Evolutionary conservation across 2,888 invertebrate species (phyloP).

Genomic region (Xanthia togata): DNA sequence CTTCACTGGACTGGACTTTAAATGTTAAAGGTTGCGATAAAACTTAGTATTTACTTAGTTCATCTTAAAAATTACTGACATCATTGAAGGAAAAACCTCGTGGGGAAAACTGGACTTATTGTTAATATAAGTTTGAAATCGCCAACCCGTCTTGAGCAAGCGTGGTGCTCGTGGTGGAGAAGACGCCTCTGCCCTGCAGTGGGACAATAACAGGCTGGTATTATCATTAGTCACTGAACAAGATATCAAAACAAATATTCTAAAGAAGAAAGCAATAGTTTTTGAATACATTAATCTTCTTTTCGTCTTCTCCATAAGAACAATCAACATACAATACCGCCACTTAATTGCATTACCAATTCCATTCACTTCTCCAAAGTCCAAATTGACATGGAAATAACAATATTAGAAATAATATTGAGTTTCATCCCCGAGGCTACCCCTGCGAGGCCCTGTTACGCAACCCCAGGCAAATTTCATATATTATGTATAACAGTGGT

Average conservation of each 20-base stretch:
- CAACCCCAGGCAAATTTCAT: slow-evolving; percentile 58
- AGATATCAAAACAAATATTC: neutral
- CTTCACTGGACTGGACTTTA: neutral
- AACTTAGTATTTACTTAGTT: too few relatives aligned
- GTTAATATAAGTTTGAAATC: too few relatives aligned
- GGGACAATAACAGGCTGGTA: too few relatives aligned
- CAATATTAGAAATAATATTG: slow-evolving; percentile 46
- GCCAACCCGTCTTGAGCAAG: too few relatives aligned
- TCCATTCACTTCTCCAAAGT: slow-evolving; percentile 19
- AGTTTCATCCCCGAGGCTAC: slow-evolving; percentile 40
- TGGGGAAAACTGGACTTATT: too few relatives aligned
- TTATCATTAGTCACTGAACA: neutral
- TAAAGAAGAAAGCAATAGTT: neutral
- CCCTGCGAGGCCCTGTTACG: slow-evolving; percentile 59
- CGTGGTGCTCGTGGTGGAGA: too few relatives aligned
- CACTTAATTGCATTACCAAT: neutral
- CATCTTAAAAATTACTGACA: too few relatives aligned
- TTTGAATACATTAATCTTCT: neutral
- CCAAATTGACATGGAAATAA: slow-evolving; percentile 46
- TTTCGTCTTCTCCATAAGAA: neutral
- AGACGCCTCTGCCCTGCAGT: too few relatives aligned
- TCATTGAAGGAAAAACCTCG: too few relatives aligned
- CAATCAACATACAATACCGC: neutral
- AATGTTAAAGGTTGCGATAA: too few relatives aligned
- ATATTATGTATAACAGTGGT: slow-evolving; percentile 69